These are phyloP conservation scores for Phanerotoma sp. DNA, from an alignment of 2,888 invertebrate genomes.

Conservation along the genomic window DNA sequence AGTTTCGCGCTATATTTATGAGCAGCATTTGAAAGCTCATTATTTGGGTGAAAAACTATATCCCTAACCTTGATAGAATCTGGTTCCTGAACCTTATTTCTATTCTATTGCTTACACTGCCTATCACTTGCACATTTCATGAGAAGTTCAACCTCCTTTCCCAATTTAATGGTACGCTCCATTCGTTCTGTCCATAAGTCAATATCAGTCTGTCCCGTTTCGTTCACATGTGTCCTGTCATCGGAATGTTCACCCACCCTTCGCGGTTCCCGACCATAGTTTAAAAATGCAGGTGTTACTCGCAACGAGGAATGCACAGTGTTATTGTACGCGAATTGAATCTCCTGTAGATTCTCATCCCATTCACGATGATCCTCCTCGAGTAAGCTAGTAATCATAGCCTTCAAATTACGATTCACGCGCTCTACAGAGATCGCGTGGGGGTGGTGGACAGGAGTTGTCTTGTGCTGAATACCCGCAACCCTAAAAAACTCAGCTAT, in stretches of 20 bases:
- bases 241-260: not conserved
- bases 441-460: conserved; percentile 15
- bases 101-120: too few relatives aligned
- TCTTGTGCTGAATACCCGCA: not conserved
- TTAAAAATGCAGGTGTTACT: conserved; percentile 7
- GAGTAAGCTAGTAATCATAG: conserved; percentile 12
- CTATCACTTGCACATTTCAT: too few relatives aligned
- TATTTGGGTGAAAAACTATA: too few relatives aligned
- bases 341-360: conserved; percentile 5
- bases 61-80: too few relatives aligned
- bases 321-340: conserved; percentile 19
- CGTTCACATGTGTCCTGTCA: too few relatives aligned
- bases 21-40: too few relatives aligned
- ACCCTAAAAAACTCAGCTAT: not conserved
- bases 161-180: not conserved
- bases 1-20: too few relatives aligned
- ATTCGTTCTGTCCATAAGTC: not conserved
- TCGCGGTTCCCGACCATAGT: not conserved
- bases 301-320: conserved; percentile 9
- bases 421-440: conserved; percentile 13
- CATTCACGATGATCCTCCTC: conserved; percentile 15
- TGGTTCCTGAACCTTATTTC: too few relatives aligned
- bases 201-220: too few relatives aligned
- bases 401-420: conserved; percentile 14
- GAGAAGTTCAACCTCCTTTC: not conserved